These are phyloP conservation scores for Parnassius mnemosyne DNA, from an alignment of 2,888 invertebrate genomes.

Conservation along the genomic window DNA sequence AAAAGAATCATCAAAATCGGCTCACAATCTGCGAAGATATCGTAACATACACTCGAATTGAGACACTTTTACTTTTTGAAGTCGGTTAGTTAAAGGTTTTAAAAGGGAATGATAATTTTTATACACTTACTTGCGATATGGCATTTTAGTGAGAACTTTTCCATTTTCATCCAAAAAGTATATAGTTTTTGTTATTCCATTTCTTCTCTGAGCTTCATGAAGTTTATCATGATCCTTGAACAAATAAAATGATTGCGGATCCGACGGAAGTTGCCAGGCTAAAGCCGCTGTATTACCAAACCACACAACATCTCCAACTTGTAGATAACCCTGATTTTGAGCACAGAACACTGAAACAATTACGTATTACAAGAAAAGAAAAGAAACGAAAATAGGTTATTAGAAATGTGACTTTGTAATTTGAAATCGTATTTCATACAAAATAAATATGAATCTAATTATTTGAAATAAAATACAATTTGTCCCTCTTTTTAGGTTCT, in stretches of 20 bases:
- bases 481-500: too few relatives aligned
- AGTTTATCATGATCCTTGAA: constrained; percentile 48
- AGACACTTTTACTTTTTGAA: too few relatives aligned
- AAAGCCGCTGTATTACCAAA: constrained; percentile 87
- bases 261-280: constrained; percentile 88
- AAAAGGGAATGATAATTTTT: too few relatives aligned
- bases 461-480: too few relatives aligned
- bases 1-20: too few relatives aligned
- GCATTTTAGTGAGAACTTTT: constrained; percentile 54
- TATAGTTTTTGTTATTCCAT: constrained; percentile 49
- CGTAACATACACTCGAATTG: too few relatives aligned
- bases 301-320: constrained; percentile 82
- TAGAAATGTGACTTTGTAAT: too few relatives aligned
- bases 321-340: constrained; percentile 81
- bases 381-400: too few relatives aligned
- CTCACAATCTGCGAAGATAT: too few relatives aligned
- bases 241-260: constrained; percentile 57
- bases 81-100: too few relatives aligned
- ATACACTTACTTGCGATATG: constrained; percentile 54
- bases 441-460: too few relatives aligned
- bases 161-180: constrained; percentile 61
- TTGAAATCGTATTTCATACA: too few relatives aligned
- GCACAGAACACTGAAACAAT: constrained; percentile 79
- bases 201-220: constrained; percentile 43
- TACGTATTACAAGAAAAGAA: not conserved